Evolutionary conservation across 1,140 invertebrate species (phyloP), one percentile per base, ranked within the genome.

Genomic region (Anoplophora glabripennis): DNA sequence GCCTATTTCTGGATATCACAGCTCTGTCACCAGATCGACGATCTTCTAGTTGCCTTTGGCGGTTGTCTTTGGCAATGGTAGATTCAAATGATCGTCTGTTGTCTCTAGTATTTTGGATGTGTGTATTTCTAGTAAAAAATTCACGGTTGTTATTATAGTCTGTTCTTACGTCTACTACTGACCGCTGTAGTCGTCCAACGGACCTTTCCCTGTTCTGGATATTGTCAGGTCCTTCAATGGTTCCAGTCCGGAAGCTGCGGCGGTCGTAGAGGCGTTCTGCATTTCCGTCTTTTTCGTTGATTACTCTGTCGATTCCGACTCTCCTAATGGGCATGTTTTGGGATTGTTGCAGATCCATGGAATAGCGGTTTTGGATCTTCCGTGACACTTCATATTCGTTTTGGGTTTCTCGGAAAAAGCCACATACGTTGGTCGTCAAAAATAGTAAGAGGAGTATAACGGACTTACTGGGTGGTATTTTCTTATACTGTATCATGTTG

Each of bases 231-330:
- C 21, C 5, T 2, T 28, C 21, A 28, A 28, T 28, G 17, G 52
- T 42, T 3, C 52, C 52, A 42, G 52, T 54, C 42, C 52, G 42
- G 18, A 54, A 54, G 21, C 52, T 54, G 42, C 52, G 17, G n/a
- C 52, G 42, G 21, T 54, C 52, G 14, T 54, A 54, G n/a, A 54
- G 33, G 12, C 44, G 42, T 44, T 54, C 52, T 15, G 21, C 42
- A 12, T 44, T 15, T 14, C 38, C 34, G 41, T 54, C 52, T 42
- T 54, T 54, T 17, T 54, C 40, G 12, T 54, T 41, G 7, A 34
- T 18, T 33, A 14, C 14, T n/a, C 28, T 8, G 4, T 7, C 11
- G 10, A 8, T 33, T n/a, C 33, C 35, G 3, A 28, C 21, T 44
- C 40, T 21, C 3, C 34, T 9, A 38, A 33, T n/a, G 12, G 37